phyloP scores from a whole-genome alignment of 2,113 vertebrate species.

The Caloenas nicobarica region DNA sequence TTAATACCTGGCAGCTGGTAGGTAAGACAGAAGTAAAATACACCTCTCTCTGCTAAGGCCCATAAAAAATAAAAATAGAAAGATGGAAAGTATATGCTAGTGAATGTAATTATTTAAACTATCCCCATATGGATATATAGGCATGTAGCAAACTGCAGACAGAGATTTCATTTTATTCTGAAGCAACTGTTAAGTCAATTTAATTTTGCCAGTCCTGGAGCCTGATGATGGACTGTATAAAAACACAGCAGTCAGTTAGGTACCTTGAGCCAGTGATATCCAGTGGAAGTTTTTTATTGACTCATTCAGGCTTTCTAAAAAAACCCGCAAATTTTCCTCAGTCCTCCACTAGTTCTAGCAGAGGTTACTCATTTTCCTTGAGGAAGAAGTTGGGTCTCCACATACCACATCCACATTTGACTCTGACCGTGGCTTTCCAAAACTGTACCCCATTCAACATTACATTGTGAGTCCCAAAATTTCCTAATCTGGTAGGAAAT shows the following conservation, averaged over 20 bases:
- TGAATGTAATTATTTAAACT: background rate
- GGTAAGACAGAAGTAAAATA: background rate
- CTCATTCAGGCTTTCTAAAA: background rate
- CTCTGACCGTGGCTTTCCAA: background rate
- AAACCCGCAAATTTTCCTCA: background rate
- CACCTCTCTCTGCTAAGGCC: background rate
- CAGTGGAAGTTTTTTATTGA: background rate
- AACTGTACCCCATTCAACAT: background rate
- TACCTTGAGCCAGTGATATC: background rate
- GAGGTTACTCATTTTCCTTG: background rate
- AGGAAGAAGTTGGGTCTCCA: background rate
- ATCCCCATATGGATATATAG: background rate
- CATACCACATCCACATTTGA: background rate
- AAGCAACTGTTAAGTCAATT: background rate
- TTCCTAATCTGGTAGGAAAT: background rate
- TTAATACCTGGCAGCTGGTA: constrained; percentile 1
- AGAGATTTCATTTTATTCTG: background rate
- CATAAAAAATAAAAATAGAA: background rate
- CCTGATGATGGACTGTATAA: background rate
- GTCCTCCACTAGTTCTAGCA: background rate
- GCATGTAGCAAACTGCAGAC: background rate
- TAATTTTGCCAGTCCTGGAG: background rate
- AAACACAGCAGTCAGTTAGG: background rate
- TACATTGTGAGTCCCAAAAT: background rate
- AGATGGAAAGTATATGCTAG: background rate